Base-by-base conservation (phyloP, 30 jellyfish, hydroid and myxozoan genomes). In the Aurelia sp. region DNA sequence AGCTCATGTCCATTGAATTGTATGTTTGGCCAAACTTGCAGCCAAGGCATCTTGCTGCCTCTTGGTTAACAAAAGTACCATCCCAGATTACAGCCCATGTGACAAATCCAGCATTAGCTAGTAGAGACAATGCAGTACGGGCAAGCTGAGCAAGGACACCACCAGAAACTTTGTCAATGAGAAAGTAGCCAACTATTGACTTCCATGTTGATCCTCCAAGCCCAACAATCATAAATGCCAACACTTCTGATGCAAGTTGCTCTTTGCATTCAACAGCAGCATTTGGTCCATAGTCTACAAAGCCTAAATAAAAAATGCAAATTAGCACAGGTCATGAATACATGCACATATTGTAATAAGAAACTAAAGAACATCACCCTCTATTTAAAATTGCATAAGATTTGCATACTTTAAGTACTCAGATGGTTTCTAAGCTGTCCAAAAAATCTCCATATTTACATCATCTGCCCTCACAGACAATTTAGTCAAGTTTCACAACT, bases 11-110 rank as follows among this genome's bases (percentile, higher is more conserved):
- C 18, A 74, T 13, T 13, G 86, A 47, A 44, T 74, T 33, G 80
- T 52, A 74, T 44, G 79, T 15, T 18, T 13, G 15, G 33, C 78
- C 78, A 74, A 74, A 74, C 30, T 52, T 18, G 79, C 79, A 74
- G 12, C 86, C 79, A 74, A 74, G 86, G 47, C 47, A 47, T 27
- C 79, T 74, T 40, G 86, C 77, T 40, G 76, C 86, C 30, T 74
- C 86, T 74, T 74, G 86, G 86, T 74, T 74, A 40, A 74, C 47
- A 74, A 74, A 74, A 71, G 82, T 71, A 23, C 85, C 41, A 74
- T 40, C 85, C 79, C 79, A 74, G 85, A 37, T 37, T 52, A 76
- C 84, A 21, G 82, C 60, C 60, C 88, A 53, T 53, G 84, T 59
- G 27, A 55, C 63, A 35, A 76, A 76, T 17, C 88, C 88, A 20